phyloP scores from a whole-genome alignment of 2,113 vertebrate genomes.

The Nibea coibor region DNA sequence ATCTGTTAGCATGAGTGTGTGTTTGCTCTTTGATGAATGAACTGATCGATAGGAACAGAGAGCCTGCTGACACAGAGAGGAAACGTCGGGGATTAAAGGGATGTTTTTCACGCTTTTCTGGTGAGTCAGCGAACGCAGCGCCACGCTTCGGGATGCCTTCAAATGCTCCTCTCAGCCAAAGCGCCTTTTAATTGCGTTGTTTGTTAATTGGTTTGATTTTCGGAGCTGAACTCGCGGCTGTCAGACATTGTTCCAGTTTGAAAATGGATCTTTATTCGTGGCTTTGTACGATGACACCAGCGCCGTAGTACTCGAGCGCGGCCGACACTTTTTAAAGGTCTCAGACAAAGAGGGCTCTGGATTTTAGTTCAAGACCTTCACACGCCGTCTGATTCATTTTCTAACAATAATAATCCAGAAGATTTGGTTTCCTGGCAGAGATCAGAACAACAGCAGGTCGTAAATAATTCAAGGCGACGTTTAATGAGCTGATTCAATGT shows the following conservation, averaged over 20 bases:
- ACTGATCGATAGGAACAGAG: slow-evolving; percentile 57
- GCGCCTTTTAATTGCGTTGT: slow-evolving; percentile 14
- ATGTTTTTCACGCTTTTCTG: slow-evolving; percentile 47
- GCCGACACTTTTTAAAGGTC: too few species aligned
- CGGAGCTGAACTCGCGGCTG: not conserved
- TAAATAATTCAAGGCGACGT: too few species aligned
- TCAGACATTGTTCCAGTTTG: not conserved
- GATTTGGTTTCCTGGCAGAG: too few species aligned
- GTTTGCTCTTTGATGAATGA: slow-evolving; percentile 55
- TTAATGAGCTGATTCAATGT: too few species aligned
- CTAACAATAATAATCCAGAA: too few species aligned
- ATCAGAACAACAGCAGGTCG: too few species aligned
- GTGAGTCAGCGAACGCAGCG: slow-evolving; percentile 52
- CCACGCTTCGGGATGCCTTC: slow-evolving; percentile 15
- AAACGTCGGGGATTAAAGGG: slow-evolving; percentile 53
- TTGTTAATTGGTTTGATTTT: slow-evolving; percentile 15
- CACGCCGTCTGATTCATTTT: too few species aligned
- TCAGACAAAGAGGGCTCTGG: too few species aligned
- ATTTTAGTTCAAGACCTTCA: too few species aligned
- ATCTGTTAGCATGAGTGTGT: not conserved
- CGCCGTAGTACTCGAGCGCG: too few species aligned
- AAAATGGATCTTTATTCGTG: not conserved
- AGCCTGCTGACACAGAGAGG: slow-evolving; percentile 60
- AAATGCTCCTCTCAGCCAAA: not conserved
- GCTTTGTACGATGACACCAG: not conserved